Evolutionary conservation across 2,113 vertebrate species (phyloP), one percentile per base, ranked within the genome.

Genomic region (Montifringilla adamsi): DNA sequence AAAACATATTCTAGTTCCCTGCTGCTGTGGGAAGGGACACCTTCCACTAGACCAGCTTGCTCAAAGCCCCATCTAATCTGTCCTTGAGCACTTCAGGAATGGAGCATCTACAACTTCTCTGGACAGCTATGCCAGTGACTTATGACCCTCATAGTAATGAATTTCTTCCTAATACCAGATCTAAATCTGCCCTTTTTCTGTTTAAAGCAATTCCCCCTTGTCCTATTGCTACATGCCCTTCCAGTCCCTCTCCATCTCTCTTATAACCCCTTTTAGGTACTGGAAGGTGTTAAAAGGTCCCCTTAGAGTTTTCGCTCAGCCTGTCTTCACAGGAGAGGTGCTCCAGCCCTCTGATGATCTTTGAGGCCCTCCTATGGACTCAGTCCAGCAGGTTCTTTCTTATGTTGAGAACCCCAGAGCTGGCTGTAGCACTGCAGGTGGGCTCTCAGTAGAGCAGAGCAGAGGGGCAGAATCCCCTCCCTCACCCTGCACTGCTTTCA

Each of bases 401-500:
- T 50, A 22, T 28, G 22, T 9, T n/a, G 37, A 11, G 24, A 41
- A 2, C 46, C 33, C 39, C 60, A 75, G 28, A 52, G 33, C 13
- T 30, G 53, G 67, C 59, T 13, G 16, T 68, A 74, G 33, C 31
- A 19, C 18, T 56, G 17, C 18, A 33, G 15, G 18, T 50, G 59
- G 8, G 12, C 15, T 81, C 33, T 82, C 53, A 52, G 13, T 39
- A 52, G 60, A 0, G 1, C 18, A 37, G 27, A 66, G 27, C 1
- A 59, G 16, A 30, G 33, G 23, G 5, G 7, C 53, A 67, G 60
- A 46, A 59, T 75, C 6, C 6, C 20, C 20, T 89, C 23, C 19
- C 53, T 82, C 0, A 0, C 28, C 4, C 52, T 59, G 11, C 0
- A 0, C 33, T 46, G 24, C 52, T n/a, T 50, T 44, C 9, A 37